Evolutionary conservation across 2,113 vertebrate genomes (phyloP).

Genomic region (Ageneiosus marmoratus): DNA sequence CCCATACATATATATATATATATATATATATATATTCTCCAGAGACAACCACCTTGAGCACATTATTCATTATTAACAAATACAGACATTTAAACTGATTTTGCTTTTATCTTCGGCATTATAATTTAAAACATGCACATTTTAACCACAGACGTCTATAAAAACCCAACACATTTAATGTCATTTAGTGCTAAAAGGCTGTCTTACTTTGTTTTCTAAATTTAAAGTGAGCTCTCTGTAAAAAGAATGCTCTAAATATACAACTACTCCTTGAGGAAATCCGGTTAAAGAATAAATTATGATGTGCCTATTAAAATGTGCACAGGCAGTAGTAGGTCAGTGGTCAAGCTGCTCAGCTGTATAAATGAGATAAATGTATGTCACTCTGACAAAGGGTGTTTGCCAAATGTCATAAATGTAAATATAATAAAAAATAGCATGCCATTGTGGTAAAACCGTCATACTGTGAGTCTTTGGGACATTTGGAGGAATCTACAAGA

Average conservation of each 20-base stretch:
- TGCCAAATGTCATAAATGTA: no score
- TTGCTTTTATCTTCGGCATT: neutral
- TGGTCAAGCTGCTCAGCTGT: no score
- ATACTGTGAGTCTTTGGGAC: neutral
- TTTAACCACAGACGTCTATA: neutral
- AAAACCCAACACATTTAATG: neutral
- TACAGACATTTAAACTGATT: neutral
- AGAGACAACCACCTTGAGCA: neutral
- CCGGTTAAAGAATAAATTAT: neutral
- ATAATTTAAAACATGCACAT: neutral
- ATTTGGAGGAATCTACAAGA: neutral
- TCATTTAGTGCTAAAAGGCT: neutral
- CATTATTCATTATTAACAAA: neutral
- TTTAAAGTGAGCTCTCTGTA: no score
- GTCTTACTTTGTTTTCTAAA: no score
- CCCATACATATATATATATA: no score
- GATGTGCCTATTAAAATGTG: neutral
- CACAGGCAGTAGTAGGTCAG: no score
- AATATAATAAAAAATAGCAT: no score
- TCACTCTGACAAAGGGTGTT: no score
- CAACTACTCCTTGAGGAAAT: neutral
- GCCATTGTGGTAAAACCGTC: neutral
- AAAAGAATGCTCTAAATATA: neutral
- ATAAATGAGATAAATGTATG: no score
- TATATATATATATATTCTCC: no score